These are phyloP conservation scores for Sorex fumeus DNA, from an alignment of 2,113 vertebrate species.

Conservation along the genomic window DNA sequence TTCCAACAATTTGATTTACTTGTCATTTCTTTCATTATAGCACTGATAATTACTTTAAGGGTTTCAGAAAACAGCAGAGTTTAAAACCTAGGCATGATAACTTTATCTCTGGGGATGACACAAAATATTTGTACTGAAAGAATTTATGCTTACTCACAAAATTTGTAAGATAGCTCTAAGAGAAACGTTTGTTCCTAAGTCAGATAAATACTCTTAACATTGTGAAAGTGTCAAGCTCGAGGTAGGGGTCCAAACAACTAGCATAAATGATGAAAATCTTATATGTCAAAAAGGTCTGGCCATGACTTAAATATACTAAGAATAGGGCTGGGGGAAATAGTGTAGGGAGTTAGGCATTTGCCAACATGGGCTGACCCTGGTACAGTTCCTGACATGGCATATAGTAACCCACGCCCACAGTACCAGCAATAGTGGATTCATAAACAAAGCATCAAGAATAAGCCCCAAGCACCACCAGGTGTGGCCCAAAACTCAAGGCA, in stretches of 20 bases:
- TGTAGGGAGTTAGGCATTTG: too few species aligned
- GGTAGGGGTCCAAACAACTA: not conserved
- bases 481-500: not conserved
- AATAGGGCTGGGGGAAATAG: too few species aligned
- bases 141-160: not conserved
- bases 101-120: not conserved
- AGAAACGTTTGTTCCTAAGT: not conserved
- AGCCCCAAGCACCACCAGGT: too few species aligned
- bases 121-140: not conserved
- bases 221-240: not conserved
- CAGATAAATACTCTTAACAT: not conserved
- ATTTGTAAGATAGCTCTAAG: not conserved
- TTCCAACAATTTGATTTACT: not conserved
- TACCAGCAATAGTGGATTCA: too few species aligned
- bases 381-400: too few species aligned
- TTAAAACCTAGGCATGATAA: not conserved
- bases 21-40: not conserved
- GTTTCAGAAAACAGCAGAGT: not conserved
- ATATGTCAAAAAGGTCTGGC: not conserved
- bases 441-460: not conserved
- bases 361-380: too few species aligned
- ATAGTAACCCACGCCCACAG: too few species aligned
- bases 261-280: conserved; percentile 5
- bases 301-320: not conserved
- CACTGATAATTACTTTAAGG: not conserved